Evolutionary conservation across 2,113 vertebrate genomes (phyloP).

Genomic region (Leucosticte australis): DNA sequence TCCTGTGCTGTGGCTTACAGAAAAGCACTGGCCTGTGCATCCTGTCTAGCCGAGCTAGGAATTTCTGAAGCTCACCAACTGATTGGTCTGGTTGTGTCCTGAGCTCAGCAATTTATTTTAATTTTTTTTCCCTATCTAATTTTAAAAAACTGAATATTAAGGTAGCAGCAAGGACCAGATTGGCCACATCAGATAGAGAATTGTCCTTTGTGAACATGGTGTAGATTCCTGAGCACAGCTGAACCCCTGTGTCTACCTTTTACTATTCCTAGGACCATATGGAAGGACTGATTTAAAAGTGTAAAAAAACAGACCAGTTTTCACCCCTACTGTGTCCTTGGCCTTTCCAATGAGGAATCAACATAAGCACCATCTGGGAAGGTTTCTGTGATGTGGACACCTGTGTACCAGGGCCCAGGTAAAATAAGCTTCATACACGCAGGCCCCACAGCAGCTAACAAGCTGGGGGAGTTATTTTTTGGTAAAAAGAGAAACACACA

Average conservation of each 20-base stretch:
- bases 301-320: not conserved
- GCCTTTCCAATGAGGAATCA: not conserved
- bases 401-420: not conserved
- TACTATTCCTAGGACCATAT: not conserved
- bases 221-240: not conserved
- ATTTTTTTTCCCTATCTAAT: not conserved
- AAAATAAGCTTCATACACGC: not conserved
- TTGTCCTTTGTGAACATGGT: not conserved
- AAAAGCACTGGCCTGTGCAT: not conserved
- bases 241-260: rapidly evolving
- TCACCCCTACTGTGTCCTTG: not conserved
- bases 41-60: not conserved
- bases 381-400: slow-evolving; percentile 11
- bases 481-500: not conserved
- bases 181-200: not conserved
- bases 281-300: not conserved
- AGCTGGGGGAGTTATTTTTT: not conserved
- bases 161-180: not conserved
- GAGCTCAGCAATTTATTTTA: not conserved
- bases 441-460: not conserved
- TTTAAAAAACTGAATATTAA: not conserved
- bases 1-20: not conserved
- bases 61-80: not conserved
- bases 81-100: not conserved
- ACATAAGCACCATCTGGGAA: not conserved